Evolutionary conservation across 2,888 invertebrate species (phyloP).

Genomic region (Pyrocoelia pectoralis): DNA sequence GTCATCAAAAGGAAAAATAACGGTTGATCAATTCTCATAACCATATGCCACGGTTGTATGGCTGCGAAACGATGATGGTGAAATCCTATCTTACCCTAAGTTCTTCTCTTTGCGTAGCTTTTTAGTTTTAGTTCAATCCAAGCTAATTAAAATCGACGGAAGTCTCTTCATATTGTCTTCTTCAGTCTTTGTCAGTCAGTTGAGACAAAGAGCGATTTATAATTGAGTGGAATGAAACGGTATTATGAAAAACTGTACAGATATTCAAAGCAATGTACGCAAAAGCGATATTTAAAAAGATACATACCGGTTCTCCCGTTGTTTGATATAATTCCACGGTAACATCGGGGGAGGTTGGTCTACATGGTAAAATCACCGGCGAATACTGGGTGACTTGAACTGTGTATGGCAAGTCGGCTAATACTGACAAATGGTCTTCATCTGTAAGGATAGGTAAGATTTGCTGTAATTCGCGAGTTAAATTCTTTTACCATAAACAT

Average conservation of each 20-base stretch:
- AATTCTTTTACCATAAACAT: conserved; percentile 61
- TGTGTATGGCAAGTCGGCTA: conserved; percentile 47
- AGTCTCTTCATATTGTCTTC: no score
- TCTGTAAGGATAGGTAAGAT: conserved; percentile 55
- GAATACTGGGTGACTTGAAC: conserved; percentile 56
- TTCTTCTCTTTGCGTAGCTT: no score
- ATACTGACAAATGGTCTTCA: conserved; percentile 59
- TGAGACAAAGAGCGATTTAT: no score
- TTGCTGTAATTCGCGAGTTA: not conserved
- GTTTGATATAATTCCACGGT: conserved; percentile 59
- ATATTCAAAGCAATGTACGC: not conserved
- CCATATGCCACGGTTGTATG: no score
- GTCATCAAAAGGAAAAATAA: no score
- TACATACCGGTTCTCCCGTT: conserved; percentile 56
- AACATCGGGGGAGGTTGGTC: conserved; percentile 68
- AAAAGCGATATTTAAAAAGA: not conserved
- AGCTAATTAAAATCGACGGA: no score
- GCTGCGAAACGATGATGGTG: no score
- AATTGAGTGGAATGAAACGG: no score
- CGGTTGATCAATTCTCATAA: no score
- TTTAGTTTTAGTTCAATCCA: no score
- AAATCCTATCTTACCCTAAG: no score
- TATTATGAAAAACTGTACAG: not conserved
- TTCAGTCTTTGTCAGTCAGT: no score
- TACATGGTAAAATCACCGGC: conserved; percentile 66